Evolutionary conservation across 1,140 invertebrate genomes (phyloP).

Genomic region (Prorops nasuta): DNA sequence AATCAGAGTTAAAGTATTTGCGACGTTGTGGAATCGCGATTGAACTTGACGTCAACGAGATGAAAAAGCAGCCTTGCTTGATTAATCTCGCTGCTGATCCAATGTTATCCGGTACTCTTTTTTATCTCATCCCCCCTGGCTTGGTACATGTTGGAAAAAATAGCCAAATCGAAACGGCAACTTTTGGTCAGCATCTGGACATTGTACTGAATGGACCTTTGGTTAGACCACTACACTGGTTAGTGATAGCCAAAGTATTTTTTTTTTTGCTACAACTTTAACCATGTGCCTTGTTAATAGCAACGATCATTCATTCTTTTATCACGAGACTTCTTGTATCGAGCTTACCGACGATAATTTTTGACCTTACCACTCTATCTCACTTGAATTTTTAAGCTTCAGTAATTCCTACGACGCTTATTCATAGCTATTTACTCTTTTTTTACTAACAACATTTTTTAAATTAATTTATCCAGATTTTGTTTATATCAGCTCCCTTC

Average conservation of each 20-base stretch:
- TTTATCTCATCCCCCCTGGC: conserved; percentile 63
- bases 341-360: too few species aligned
- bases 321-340: too few species aligned
- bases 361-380: too few species aligned
- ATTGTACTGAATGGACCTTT: conserved; percentile 67
- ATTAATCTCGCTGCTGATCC: conserved; percentile 72
- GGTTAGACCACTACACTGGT: conserved; percentile 68
- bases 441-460: too few species aligned
- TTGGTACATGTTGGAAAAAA: conserved; percentile 52
- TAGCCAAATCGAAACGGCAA: conserved; percentile 20
- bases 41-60: conserved; percentile 49
- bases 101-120: conserved; percentile 67
- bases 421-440: too few species aligned
- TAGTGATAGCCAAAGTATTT: conserved; percentile 23
- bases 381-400: too few species aligned
- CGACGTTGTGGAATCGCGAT: conserved; percentile 58
- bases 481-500: too few species aligned
- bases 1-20: conserved; percentile 60
- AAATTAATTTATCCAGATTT: too few species aligned
- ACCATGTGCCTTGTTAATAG: too few species aligned
- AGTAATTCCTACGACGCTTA: too few species aligned
- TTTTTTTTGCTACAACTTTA: conserved; percentile 1
- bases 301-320: too few species aligned
- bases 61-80: conserved; percentile 55
- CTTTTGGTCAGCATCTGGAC: conserved; percentile 48